A percentile compares a stretch with the other conserved stretches of the same genome.
These are phyloP conservation scores for Scartelaos histophorus DNA, from an alignment of 2,113 vertebrate species.

Conservation along the genomic window DNA sequence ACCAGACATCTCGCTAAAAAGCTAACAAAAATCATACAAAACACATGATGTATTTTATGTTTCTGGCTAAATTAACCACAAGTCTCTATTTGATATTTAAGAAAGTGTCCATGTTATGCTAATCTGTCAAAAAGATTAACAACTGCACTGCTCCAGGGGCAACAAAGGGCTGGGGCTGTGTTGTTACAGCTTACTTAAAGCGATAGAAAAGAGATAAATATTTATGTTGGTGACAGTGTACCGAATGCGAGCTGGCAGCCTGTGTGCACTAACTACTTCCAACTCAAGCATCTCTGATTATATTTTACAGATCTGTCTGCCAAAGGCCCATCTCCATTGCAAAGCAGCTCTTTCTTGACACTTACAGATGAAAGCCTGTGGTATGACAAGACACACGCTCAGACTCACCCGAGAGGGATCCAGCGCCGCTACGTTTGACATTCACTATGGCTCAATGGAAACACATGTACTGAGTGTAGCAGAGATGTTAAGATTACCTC, in stretches of 20 bases:
- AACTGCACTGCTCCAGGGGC: background rate
- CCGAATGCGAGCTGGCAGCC: constrained; percentile 55
- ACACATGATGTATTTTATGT: background rate
- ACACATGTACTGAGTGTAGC: constrained; percentile 18
- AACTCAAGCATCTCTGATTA: constrained; percentile 65
- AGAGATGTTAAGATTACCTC: constrained; percentile 5
- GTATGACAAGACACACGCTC: constrained; percentile 70
- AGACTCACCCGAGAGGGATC: constrained; percentile 53
- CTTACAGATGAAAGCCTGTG: constrained; percentile 66
- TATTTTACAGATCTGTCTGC: constrained; percentile 71
- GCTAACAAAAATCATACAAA: background rate
- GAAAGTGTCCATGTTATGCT: background rate
- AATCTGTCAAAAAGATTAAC: background rate
- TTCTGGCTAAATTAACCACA: background rate
- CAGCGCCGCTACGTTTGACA: constrained; percentile 63
- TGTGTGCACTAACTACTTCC: constrained; percentile 59
- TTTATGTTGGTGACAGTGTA: constrained; percentile 64
- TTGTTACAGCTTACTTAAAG: constrained; percentile 33
- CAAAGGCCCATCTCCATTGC: constrained; percentile 71
- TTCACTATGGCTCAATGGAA: constrained; percentile 53
- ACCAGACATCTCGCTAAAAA: background rate
- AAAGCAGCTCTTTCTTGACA: constrained; percentile 69
- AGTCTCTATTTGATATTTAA: background rate
- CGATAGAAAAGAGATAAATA: constrained; percentile 45
- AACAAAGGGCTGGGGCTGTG: constrained; percentile 6